phyloP scores from a whole-genome alignment of 2,113 vertebrate species.

The Notiomystis cincta region DNA sequence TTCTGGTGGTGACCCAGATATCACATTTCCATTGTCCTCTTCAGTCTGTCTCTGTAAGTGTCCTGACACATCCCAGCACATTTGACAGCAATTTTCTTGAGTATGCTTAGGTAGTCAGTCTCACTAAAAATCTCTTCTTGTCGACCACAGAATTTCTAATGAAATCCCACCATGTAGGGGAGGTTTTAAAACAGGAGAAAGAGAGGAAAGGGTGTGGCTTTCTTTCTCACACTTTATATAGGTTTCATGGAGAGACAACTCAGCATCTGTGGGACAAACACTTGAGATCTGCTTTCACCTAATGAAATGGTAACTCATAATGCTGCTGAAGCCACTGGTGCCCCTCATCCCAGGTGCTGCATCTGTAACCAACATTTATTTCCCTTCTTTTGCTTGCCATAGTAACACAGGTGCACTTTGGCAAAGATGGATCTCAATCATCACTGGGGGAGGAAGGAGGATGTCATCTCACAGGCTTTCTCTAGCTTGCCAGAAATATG shows the following conservation, averaged over 20 bases:
- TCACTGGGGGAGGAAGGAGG: background rate
- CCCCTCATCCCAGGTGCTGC: background rate
- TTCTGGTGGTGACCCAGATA: background rate
- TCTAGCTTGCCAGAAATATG: background rate
- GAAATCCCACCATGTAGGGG: background rate
- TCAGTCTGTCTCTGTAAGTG: background rate
- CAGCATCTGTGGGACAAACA: background rate
- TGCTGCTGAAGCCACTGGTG: background rate
- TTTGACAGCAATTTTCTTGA: background rate
- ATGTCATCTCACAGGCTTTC: background rate
- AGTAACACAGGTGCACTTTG: background rate
- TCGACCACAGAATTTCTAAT: background rate
- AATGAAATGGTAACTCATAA: background rate
- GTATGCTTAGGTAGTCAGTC: background rate
- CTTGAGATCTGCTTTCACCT: background rate
- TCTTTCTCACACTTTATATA: background rate
- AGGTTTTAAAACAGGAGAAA: background rate
- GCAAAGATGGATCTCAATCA: background rate
- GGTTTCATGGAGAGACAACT: background rate
- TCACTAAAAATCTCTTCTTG: background rate
- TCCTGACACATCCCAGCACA: background rate
- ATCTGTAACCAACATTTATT: background rate
- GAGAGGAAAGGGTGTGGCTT: background rate
- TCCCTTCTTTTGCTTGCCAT: background rate
- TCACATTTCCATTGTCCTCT: background rate